Conservation (phyloP, 2,888 invertebrate species). For the Glaucopsyche alexis region DNA sequence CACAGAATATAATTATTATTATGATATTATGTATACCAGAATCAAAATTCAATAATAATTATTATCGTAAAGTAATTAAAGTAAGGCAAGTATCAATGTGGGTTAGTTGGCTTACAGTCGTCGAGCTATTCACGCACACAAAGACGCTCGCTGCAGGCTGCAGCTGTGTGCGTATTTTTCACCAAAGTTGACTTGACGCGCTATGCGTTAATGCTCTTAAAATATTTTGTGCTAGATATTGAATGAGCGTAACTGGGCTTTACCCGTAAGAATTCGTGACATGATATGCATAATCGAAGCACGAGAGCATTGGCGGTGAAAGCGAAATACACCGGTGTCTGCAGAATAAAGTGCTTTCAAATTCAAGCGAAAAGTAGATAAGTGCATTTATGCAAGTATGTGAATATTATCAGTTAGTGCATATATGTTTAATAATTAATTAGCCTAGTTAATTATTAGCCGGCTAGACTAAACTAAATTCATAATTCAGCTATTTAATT, state of each 20-base stretch:
- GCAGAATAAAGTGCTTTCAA: not conserved
- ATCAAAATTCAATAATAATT: too few relatives aligned
- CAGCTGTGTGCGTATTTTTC: too few relatives aligned
- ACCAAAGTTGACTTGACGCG: too few relatives aligned
- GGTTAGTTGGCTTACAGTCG: too few relatives aligned
- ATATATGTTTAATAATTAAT: not conserved
- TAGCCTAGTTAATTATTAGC: not conserved
- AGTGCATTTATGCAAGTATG: constrained; percentile 2
- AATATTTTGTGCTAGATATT: not conserved
- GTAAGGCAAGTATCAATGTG: too few relatives aligned
- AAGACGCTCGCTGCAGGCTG: too few relatives aligned
- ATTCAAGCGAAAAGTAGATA: not conserved
- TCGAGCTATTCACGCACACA: too few relatives aligned
- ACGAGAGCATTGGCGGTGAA: constrained; percentile 14
- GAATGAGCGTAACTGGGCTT: not conserved
- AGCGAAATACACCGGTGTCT: not conserved
- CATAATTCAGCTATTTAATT: not conserved
- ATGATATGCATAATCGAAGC: constrained; percentile 13
- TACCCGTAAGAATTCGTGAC: not conserved
- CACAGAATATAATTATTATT: too few relatives aligned
- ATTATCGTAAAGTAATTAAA: too few relatives aligned
- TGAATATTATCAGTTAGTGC: not conserved
- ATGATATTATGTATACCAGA: too few relatives aligned
- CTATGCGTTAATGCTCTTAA: too few relatives aligned
- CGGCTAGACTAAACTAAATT: not conserved